phyloP scores from a whole-genome alignment of 2,113 vertebrate species.

The Poeciliopsis prolifica region DNA sequence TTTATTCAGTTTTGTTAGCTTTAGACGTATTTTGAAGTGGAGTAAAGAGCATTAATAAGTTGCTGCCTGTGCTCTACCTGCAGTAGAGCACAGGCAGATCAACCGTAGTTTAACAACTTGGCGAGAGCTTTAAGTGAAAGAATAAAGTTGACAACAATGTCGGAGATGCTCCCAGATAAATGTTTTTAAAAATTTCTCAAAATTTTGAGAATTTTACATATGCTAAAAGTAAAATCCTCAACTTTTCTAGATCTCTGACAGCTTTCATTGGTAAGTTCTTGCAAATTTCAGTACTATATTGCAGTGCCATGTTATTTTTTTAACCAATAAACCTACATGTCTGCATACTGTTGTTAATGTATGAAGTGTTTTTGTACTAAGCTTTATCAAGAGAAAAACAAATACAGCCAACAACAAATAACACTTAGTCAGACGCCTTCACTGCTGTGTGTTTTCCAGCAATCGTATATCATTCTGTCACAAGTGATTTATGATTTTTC shows the following conservation, averaged over 20 bases:
- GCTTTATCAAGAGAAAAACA: background rate
- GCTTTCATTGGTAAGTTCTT: background rate
- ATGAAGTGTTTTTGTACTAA: background rate
- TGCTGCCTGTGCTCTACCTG: too few relatives aligned
- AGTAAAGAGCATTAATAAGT: too few relatives aligned
- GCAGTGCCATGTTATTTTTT: background rate
- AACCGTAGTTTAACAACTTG: too few relatives aligned
- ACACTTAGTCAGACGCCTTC: conserved; percentile 16
- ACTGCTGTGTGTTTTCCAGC: conserved; percentile 41
- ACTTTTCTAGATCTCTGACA: background rate
- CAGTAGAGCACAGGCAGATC: too few relatives aligned
- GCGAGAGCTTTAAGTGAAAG: too few relatives aligned
- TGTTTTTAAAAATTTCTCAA: too few relatives aligned
- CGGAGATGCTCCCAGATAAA: too few relatives aligned
- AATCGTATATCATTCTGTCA: conserved; percentile 58
- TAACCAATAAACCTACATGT: background rate
- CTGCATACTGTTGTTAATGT: background rate
- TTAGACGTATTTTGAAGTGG: too few relatives aligned
- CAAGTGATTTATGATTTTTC: conserved; percentile 73
- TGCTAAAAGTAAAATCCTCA: background rate
- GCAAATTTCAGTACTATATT: background rate
- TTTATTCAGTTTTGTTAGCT: background rate
- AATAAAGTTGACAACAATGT: too few relatives aligned
- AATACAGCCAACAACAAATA: conserved; percentile 15
- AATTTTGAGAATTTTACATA: too few relatives aligned